These are phyloP conservation scores for Corythucha ciliata DNA, from an alignment of 2,888 invertebrate species.

Conservation along the genomic window DNA sequence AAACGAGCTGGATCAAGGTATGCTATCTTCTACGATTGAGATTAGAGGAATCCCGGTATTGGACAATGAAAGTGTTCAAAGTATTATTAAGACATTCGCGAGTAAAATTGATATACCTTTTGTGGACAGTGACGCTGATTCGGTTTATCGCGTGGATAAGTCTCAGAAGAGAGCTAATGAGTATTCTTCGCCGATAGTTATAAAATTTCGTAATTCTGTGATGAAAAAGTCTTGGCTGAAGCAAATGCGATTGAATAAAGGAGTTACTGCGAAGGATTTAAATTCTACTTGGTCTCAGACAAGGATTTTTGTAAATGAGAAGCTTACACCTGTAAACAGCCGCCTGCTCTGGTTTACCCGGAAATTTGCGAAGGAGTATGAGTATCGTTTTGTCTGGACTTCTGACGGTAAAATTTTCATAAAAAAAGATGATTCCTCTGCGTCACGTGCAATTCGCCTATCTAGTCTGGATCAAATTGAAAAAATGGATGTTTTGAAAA, in stretches of 20 bases:
- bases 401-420: not conserved
- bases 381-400: slow-evolving; percentile 4
- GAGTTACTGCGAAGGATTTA: not conserved
- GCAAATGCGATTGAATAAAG: not conserved
- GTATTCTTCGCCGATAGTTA: too few species aligned
- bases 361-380: slow-evolving; percentile 5
- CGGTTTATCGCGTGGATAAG: too few species aligned
- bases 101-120: too few species aligned
- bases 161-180: too few species aligned
- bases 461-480: not conserved
- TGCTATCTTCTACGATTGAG: too few species aligned
- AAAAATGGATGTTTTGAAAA: not conserved
- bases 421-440: slow-evolving; percentile 3
- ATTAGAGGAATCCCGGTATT: too few species aligned
- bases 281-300: not conserved
- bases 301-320: not conserved
- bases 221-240: not conserved
- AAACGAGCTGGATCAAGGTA: too few species aligned
- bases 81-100: too few species aligned
- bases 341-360: not conserved
- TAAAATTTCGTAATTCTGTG: too few species aligned
- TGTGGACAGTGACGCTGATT: too few species aligned
- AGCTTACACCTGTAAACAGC: not conserved
- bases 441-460: not conserved
- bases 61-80: too few species aligned